Conservation (phyloP, 2,888 invertebrate species). For the Troides aeacus region DNA sequence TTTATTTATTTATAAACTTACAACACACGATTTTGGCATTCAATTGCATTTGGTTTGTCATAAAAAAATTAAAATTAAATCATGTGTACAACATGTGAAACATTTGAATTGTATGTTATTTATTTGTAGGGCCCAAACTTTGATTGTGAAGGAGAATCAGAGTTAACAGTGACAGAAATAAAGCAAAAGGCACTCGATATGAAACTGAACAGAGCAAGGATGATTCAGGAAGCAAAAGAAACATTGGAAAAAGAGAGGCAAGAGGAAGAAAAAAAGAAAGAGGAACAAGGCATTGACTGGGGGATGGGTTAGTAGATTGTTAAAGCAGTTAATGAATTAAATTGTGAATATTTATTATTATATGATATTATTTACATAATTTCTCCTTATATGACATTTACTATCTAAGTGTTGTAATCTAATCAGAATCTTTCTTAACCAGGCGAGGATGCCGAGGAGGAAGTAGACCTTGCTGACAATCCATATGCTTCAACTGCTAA, state of each 20-base stretch:
- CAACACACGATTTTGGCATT: no score
- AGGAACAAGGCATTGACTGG: constrained; percentile 92
- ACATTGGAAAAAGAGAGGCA: constrained; percentile 72
- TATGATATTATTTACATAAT: no score
- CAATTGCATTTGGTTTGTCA: no score
- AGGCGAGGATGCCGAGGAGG: constrained; percentile 93
- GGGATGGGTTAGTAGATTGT: constrained; percentile 86
- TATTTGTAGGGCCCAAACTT: constrained; percentile 86
- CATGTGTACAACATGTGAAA: no score
- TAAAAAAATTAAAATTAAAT: no score
- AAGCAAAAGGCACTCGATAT: constrained; percentile 76
- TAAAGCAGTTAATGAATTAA: no score
- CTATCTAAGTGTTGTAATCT: no score
- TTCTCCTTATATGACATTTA: no score
- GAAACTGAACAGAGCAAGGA: constrained; percentile 69
- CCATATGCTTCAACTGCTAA: constrained; percentile 90
- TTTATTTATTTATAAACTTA: no score
- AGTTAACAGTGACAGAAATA: constrained; percentile 87
- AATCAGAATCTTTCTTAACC: constrained; percentile 1
- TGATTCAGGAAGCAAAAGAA: constrained; percentile 62
- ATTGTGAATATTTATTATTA: no score
- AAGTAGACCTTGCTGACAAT: constrained; percentile 89
- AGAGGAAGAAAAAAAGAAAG: constrained; percentile 75
- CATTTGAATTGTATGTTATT: not conserved
- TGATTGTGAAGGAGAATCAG: constrained; percentile 93